phyloP scores from a whole-genome alignment of 64 coral and sea anemone genomes.

The Stichodactyla mertensii region DNA sequence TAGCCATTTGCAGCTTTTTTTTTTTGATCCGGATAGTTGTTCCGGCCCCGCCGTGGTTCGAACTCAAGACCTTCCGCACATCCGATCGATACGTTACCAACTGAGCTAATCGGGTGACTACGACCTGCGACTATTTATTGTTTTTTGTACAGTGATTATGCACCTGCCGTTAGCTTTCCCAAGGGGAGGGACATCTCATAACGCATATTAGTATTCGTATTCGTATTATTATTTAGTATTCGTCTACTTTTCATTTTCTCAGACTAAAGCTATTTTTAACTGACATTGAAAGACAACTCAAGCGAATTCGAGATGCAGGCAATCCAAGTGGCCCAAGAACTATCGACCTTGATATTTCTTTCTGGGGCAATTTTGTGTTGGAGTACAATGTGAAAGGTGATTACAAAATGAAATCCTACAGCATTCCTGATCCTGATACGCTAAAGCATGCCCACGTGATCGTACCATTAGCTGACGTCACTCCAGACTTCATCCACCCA shows the following conservation, averaged over 20 bases:
- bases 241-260: background rate
- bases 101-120: no score
- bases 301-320: conserved; percentile 6
- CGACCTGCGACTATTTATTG: no score
- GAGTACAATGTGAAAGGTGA: background rate
- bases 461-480: conserved; percentile 70
- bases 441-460: conserved; percentile 48
- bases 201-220: no score
- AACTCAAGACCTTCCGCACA: no score
- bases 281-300: conserved; percentile 30
- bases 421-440: conserved; percentile 23
- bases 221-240: background rate
- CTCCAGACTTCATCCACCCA: conserved; percentile 54
- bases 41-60: no score
- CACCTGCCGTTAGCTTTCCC: no score
- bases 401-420: background rate
- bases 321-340: conserved; percentile 40
- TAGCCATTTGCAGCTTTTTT: no score
- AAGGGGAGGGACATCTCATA: no score
- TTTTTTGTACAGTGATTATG: no score
- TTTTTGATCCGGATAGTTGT: no score
- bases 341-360: conserved; percentile 73
- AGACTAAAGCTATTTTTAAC: conserved; percentile 41
- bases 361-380: conserved; percentile 22
- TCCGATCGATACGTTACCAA: no score